phyloP scores from a whole-genome alignment of 37 sponge, comb jelly and placozoan species.

The Axinella damicornis region DNA sequence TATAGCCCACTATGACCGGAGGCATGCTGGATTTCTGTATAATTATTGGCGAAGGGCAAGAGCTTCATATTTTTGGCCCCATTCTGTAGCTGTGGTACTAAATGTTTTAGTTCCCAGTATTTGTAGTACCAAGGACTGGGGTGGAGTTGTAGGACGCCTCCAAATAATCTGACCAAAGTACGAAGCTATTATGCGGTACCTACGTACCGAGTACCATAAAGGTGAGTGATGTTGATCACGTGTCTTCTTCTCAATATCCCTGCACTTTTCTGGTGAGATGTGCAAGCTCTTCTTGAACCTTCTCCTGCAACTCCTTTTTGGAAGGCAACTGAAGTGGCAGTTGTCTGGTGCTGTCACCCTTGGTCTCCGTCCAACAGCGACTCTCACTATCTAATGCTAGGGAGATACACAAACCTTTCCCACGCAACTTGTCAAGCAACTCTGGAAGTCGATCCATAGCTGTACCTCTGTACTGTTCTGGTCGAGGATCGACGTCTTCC shows the following conservation, averaged over 20 bases:
- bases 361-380: too few relatives aligned
- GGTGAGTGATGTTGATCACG: conserved; percentile 32
- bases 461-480: conserved; percentile 45
- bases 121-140: conserved; percentile 44
- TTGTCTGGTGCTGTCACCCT: too few relatives aligned
- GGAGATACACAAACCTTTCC: conserved; percentile 34
- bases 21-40: too few relatives aligned
- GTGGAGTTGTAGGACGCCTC: conserved; percentile 18
- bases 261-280: background rate
- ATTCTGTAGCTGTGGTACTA: conserved; percentile 38
- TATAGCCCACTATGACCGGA: too few relatives aligned
- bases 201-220: conserved; percentile 34
- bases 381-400: too few relatives aligned
- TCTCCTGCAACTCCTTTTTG: background rate
- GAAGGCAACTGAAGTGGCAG: too few relatives aligned
- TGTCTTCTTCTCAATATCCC: conserved; percentile 46
- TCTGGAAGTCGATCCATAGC: conserved; percentile 13
- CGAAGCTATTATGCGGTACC: conserved; percentile 42
- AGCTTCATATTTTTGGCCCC: conserved; percentile 31
- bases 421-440: conserved; percentile 38
- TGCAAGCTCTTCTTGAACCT: conserved; percentile 34
- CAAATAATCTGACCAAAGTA: conserved; percentile 48
- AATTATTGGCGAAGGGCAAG: too few relatives aligned
- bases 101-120: conserved; percentile 47
- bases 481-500: conserved; percentile 68